Evolutionary conservation across 2,797 vertebrate species (phyloP).

Genomic region (Florisuga fusca): DNA sequence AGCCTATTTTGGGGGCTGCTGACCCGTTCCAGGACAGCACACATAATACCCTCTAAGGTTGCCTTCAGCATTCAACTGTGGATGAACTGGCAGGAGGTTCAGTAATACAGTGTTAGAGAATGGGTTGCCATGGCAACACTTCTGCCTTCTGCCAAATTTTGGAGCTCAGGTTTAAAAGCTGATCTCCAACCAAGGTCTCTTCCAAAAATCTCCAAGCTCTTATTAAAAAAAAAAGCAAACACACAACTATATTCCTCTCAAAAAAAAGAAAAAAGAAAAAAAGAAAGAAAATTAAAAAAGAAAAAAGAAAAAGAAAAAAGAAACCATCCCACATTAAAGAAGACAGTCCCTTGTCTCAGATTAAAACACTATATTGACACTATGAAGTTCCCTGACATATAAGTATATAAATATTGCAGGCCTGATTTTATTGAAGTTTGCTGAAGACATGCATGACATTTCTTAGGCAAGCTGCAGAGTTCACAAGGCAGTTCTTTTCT

Average conservation of each 20-base stretch:
- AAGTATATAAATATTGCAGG: too few species aligned
- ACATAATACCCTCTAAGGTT: neutral
- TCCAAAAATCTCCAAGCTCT: slow-evolving; percentile 27
- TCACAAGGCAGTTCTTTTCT: neutral
- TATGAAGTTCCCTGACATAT: neutral
- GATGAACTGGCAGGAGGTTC: slow-evolving; percentile 37
- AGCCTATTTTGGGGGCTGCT: neutral
- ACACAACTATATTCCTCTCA: neutral
- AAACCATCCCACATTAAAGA: neutral
- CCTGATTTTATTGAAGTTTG: neutral
- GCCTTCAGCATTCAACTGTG: slow-evolving; percentile 11
- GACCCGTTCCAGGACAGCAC: slow-evolving; percentile 10
- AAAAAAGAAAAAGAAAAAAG: too few species aligned
- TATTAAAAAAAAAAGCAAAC: neutral
- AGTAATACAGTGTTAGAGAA: neutral
- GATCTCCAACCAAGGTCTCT: slow-evolving; percentile 32
- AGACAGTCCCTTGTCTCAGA: neutral
- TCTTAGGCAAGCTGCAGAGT: neutral
- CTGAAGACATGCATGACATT: neutral
- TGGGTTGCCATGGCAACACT: slow-evolving; percentile 47
- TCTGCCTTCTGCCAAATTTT: slow-evolving; percentile 47
- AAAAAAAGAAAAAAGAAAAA: neutral
- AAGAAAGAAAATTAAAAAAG: too few species aligned
- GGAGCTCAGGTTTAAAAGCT: slow-evolving; percentile 41
- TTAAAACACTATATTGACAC: neutral